Evolutionary conservation across 2,113 vertebrate genomes (phyloP).

Genomic region (Athene noctua): DNA sequence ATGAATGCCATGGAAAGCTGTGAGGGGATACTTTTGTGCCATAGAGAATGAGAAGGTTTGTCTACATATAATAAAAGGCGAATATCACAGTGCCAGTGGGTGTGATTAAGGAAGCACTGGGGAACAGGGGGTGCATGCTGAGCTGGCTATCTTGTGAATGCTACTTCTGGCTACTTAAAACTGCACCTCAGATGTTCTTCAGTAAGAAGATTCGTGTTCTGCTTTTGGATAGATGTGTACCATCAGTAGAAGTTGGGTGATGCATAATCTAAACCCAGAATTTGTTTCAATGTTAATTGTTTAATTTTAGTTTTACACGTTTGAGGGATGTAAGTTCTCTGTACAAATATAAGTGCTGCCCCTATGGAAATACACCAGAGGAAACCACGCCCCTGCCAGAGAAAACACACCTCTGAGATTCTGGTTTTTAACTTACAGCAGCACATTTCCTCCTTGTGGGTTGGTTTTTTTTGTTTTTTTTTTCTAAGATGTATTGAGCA

Average conservation of each 20-base stretch:
- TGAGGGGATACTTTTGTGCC: constrained; percentile 36
- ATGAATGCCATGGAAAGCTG: constrained; percentile 21
- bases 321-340: background rate
- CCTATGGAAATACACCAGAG: background rate
- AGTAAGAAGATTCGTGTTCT: background rate
- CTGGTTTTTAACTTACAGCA: background rate
- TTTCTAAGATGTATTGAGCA: background rate
- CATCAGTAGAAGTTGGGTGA: background rate
- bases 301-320: background rate
- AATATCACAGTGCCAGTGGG: background rate
- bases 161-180: constrained; percentile 7
- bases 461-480: background rate
- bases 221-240: background rate
- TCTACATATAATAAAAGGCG: background rate
- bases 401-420: background rate
- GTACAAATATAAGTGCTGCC: background rate
- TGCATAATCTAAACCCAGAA: background rate
- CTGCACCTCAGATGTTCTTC: background rate
- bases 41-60: constrained; percentile 15
- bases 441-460: background rate
- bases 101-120: background rate
- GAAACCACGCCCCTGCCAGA: background rate
- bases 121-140: background rate
- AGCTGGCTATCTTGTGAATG: background rate
- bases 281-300: background rate